A percentile compares a stretch with the other conserved stretches of the same genome.
Evolutionary conservation across 2,888 invertebrate species (phyloP).

Genomic region (Eupithecia dodoneata): DNA sequence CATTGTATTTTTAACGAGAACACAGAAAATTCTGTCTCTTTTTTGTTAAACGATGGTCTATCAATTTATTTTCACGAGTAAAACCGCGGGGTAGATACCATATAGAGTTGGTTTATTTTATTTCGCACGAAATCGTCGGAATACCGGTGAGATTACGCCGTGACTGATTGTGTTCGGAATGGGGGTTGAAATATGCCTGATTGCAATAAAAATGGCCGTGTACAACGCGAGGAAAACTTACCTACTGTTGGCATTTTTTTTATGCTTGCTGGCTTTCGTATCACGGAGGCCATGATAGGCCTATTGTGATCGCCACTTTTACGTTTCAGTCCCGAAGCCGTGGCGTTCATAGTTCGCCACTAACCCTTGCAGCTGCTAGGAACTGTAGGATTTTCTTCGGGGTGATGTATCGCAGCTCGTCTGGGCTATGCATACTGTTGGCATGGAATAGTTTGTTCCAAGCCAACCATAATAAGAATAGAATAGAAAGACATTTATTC

Average conservation of each 20-base stretch:
- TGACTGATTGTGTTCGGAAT: constrained; percentile 31
- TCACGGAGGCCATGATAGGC: too few relatives aligned
- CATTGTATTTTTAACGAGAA: background rate
- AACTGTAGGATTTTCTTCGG: too few relatives aligned
- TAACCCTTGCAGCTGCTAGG: too few relatives aligned
- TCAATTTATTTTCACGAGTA: background rate
- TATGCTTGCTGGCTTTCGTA: too few relatives aligned
- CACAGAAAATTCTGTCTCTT: background rate
- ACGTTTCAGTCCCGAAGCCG: too few relatives aligned
- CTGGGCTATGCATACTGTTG: too few relatives aligned
- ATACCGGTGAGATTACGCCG: constrained; percentile 39
- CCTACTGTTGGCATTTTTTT: background rate
- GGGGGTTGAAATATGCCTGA: constrained; percentile 11
- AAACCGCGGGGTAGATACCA: background rate
- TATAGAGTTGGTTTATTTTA: constrained; percentile 46
- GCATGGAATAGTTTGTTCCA: background rate
- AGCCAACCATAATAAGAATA: background rate
- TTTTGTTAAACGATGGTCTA: background rate
- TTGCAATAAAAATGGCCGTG: constrained; percentile 2
- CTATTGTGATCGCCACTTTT: too few relatives aligned
- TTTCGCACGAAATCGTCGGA: constrained; percentile 28
- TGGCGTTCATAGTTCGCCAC: too few relatives aligned
- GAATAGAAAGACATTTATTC: too few relatives aligned
- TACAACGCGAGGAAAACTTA: background rate
- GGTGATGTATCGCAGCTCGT: too few relatives aligned